Evolutionary conservation across 30 jellyfish, hydroid and myxozoan species (phyloP).

Genomic region (Turritopsis rubra): DNA sequence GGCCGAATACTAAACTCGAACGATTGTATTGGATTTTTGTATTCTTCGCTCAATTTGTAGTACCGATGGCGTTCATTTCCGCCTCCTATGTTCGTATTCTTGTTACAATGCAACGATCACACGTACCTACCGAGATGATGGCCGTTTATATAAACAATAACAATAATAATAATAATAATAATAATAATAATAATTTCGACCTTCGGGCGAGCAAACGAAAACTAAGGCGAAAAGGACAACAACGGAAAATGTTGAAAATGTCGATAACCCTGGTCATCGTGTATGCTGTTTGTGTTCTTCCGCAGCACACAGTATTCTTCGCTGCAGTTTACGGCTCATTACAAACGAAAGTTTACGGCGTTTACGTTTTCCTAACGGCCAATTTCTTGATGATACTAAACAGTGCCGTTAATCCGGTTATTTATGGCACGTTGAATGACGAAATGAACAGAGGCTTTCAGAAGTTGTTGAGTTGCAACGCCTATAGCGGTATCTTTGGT

Average conservation of each 20-base stretch:
- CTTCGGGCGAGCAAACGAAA: background rate
- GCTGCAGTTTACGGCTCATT: slow-evolving; percentile 55
- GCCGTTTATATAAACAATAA: background rate
- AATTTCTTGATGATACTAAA: slow-evolving; percentile 58
- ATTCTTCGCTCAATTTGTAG: slow-evolving; percentile 58
- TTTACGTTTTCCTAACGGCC: slow-evolving; percentile 47
- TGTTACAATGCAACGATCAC: slow-evolving; percentile 29
- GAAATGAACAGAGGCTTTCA: slow-evolving; percentile 62
- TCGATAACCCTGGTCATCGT: slow-evolving; percentile 51
- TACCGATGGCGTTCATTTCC: slow-evolving; percentile 54
- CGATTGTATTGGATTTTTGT: slow-evolving; percentile 60
- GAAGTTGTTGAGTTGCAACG: background rate
- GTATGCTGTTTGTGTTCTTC: slow-evolving; percentile 67
- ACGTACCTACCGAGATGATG: slow-evolving; percentile 29
- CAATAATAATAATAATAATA: background rate
- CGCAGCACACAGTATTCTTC: slow-evolving; percentile 83
- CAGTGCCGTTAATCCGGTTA: slow-evolving; percentile 77
- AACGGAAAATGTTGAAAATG: slow-evolving; percentile 42
- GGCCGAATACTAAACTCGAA: slow-evolving; percentile 55
- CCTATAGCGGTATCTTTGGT: background rate
- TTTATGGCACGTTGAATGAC: slow-evolving; percentile 70
- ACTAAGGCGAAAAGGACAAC: slow-evolving; percentile 57
- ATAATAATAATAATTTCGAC: background rate
- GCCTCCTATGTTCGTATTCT: slow-evolving; percentile 57
- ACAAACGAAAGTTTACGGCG: slow-evolving; percentile 26